Evolutionary conservation across 2,797 vertebrate genomes (phyloP).

Genomic region (Lepilemur ruficaudatus): DNA sequence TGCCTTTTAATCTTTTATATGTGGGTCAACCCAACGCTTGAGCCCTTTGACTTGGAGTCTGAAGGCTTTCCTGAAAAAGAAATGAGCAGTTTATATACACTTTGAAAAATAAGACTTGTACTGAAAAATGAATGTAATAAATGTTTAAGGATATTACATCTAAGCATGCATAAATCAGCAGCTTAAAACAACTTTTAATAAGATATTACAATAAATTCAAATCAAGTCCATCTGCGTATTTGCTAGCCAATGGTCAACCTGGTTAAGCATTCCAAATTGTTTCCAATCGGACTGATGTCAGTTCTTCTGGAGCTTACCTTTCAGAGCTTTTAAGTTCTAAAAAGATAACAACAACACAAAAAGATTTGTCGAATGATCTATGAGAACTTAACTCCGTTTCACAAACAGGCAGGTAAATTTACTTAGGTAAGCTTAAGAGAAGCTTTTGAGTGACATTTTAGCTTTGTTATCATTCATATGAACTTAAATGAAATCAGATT

Average conservation of each 20-base stretch:
- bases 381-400: neutral
- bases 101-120: neutral
- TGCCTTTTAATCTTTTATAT: neutral
- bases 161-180: neutral
- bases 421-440: neutral
- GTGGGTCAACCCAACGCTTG: neutral
- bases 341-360: neutral
- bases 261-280: neutral
- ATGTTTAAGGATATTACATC: neutral
- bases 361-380: neutral
- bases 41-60: neutral
- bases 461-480: neutral
- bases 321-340: too few species aligned
- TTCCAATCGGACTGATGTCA: neutral
- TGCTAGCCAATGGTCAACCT: neutral
- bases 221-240: neutral
- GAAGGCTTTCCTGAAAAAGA: neutral
- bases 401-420: neutral
- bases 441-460: neutral
- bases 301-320: neutral
- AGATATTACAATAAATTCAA: neutral
- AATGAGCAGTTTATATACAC: neutral
- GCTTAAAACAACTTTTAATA: neutral
- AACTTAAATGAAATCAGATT: neutral
- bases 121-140: neutral